Conservation (phyloP, 2,113 vertebrate species). For the Engystomops pustulosus region DNA sequence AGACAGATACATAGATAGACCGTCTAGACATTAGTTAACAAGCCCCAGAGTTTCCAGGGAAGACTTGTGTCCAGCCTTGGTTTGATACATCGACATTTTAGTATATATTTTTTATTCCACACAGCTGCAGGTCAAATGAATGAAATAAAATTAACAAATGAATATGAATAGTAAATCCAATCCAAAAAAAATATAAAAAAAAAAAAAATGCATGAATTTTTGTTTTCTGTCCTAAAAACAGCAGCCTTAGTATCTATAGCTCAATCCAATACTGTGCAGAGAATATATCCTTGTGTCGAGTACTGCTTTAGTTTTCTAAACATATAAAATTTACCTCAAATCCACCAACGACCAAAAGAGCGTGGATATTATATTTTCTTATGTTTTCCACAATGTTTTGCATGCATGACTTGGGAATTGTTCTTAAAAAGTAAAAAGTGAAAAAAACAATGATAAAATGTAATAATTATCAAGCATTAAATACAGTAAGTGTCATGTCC, state of each 20-base stretch:
- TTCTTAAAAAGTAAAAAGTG: slow-evolving; percentile 72
- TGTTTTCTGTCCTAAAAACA: too few species aligned
- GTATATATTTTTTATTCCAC: too few species aligned
- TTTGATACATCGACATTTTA: too few species aligned
- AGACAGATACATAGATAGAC: too few species aligned
- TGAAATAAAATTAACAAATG: too few species aligned
- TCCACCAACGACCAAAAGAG: slow-evolving; percentile 88
- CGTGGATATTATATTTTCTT: slow-evolving; percentile 80
- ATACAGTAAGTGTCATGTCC: neutral
- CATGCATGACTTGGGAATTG: slow-evolving; percentile 83
- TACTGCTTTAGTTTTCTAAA: neutral
- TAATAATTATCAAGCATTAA: neutral
- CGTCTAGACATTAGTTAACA: too few species aligned
- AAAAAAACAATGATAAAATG: neutral
- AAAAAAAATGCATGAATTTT: too few species aligned
- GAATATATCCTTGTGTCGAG: neutral
- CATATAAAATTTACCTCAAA: slow-evolving; percentile 81
- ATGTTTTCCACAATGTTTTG: slow-evolving; percentile 86
- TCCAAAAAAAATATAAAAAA: too few species aligned
- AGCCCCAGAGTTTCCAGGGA: too few species aligned
- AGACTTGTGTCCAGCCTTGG: too few species aligned
- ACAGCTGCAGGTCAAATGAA: too few species aligned
- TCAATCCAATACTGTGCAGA: neutral
- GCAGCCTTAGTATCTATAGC: neutral
- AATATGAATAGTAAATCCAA: too few species aligned